phyloP scores from a whole-genome alignment of 2,888 invertebrate species.

The Drosophila pseudotalamancana region DNA sequence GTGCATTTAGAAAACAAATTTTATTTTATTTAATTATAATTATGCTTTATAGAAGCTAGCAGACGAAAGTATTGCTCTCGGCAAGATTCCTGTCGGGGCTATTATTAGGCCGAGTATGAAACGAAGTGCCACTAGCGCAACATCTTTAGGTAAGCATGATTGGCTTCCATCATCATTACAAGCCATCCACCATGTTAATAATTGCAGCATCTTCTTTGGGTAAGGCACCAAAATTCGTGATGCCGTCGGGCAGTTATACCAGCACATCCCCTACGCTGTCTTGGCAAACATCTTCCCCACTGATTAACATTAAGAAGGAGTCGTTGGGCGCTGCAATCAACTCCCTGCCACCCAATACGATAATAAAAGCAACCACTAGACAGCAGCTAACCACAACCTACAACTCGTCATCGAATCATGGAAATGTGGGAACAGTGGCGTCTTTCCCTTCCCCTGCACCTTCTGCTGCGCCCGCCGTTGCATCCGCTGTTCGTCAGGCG shows the following conservation, averaged over 20 bases:
- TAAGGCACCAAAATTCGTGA: constrained; percentile 76
- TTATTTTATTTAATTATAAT: constrained; percentile 23
- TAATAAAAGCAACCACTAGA: constrained; percentile 74
- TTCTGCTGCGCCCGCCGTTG: constrained; percentile 52
- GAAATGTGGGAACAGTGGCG: neutral
- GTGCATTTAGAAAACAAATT: neutral
- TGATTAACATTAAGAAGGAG: constrained; percentile 41
- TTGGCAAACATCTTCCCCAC: constrained; percentile 32
- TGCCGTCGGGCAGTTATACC: constrained; percentile 46
- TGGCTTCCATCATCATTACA: too few relatives aligned
- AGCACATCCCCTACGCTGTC: constrained; percentile 10
- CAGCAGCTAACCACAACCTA: constrained; percentile 3
- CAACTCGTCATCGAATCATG: neutral
- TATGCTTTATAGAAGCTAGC: constrained; percentile 62
- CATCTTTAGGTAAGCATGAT: constrained; percentile 33
- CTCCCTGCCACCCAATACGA: constrained; percentile 80
- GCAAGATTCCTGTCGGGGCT: constrained; percentile 64
- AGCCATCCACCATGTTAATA: neutral
- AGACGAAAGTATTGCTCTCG: constrained; percentile 61
- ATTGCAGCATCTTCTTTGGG: constrained; percentile 40
- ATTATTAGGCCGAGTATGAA: constrained; percentile 76
- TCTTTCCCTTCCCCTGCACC: constrained; percentile 55
- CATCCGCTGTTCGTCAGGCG: constrained; percentile 67
- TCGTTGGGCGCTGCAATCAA: constrained; percentile 75
- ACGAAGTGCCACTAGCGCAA: constrained; percentile 53